phyloP scores from a whole-genome alignment of 2,888 invertebrate species.

The Steromphala cineraria region DNA sequence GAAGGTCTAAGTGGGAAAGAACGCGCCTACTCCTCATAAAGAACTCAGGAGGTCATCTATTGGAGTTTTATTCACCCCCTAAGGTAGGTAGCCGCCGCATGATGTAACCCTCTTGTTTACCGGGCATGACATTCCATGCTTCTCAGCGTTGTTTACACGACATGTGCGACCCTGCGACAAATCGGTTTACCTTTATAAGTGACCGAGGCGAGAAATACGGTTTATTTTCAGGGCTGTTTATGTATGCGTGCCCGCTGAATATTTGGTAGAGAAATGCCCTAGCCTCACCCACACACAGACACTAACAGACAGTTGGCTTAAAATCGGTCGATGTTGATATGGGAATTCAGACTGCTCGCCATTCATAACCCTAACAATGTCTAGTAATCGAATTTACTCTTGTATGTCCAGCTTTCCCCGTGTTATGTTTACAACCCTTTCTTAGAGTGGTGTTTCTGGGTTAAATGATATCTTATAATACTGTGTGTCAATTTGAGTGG shows the following conservation, averaged over 20 bases:
- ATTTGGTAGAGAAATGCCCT: not conserved
- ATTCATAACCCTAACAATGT: not conserved
- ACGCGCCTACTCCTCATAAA: conserved; percentile 93
- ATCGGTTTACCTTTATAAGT: not conserved
- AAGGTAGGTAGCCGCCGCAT: conserved; percentile 79
- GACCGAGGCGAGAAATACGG: not conserved
- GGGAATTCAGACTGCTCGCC: not conserved
- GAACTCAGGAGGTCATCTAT: conserved; percentile 92
- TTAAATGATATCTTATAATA: not conserved
- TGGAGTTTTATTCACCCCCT: conserved; percentile 96
- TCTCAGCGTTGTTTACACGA: not conserved
- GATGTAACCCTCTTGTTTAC: not conserved
- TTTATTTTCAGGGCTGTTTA: conserved; percentile 2
- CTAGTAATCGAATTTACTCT: not conserved
- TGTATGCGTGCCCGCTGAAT: not conserved
- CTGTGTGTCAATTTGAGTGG: no score
- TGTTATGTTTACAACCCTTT: not conserved
- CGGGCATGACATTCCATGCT: not conserved
- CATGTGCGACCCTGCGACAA: not conserved
- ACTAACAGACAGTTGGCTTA: not conserved
- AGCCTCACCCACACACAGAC: not conserved
- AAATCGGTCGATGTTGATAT: not conserved
- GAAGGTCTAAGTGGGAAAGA: conserved; percentile 94
- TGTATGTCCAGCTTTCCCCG: not conserved
- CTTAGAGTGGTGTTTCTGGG: not conserved